These are phyloP conservation scores for Anoplophora glabripennis DNA, from an alignment of 1,140 invertebrate genomes.

Conservation along the genomic window DNA sequence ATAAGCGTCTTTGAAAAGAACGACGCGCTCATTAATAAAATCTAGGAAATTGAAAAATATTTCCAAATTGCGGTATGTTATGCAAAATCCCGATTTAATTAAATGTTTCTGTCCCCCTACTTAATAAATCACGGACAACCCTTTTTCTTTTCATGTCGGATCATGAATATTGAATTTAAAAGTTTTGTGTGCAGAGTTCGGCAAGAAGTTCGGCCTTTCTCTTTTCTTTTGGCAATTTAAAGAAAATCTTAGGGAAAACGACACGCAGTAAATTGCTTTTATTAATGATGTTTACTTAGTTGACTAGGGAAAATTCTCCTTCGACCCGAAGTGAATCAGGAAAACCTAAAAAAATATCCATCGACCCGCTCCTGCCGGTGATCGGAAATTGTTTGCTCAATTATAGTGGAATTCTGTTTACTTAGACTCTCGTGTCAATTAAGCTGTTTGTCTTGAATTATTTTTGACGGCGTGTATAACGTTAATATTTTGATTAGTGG, in stretches of 20 bases:
- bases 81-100: conserved; percentile 8
- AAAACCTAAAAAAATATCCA: neutral
- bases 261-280: conserved; percentile 34
- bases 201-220: conserved; percentile 6
- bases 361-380: too few species aligned
- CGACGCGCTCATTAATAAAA: neutral
- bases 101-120: conserved; percentile 15
- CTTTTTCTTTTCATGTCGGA: conserved; percentile 31
- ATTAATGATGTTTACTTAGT: conserved; percentile 38
- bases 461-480: too few species aligned
- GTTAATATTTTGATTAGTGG: too few species aligned
- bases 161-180: conserved; percentile 40
- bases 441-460: too few species aligned
- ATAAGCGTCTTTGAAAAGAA: neutral
- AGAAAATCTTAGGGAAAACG: conserved; percentile 32
- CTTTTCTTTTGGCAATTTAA: conserved; percentile 34
- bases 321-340: conserved; percentile 9
- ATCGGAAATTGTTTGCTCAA: too few species aligned
- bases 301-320: conserved; percentile 10
- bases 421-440: too few species aligned
- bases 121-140: conserved; percentile 32
- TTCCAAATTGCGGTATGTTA: conserved; percentile 3
- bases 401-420: too few species aligned
- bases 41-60: neutral
- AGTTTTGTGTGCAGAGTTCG: conserved; percentile 25